Base-by-base conservation (phyloP, 2,113 vertebrate genomes). In the Lamprotornis superbus region DNA sequence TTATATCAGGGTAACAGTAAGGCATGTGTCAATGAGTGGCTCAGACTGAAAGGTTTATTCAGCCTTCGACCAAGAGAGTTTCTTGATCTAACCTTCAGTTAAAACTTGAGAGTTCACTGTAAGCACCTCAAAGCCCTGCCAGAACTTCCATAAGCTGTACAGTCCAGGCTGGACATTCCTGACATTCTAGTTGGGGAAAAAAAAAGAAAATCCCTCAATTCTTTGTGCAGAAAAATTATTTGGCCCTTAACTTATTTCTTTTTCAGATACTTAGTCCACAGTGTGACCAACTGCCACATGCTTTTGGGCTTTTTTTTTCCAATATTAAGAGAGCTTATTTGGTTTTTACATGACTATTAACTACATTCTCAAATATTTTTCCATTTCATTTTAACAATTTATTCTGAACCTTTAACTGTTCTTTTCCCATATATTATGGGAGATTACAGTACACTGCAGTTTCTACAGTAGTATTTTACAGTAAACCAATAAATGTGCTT, bases 41-140 rank as follows among this genome's bases (percentile, higher is more conserved):
- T 88, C 33, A 55, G 59, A 22, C 67, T 85, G 71, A 93, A 96
- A 88, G 53, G 67, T 93, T 96, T 86, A 94, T 80, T 88, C 83
- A 90, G 67, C 23, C 50, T 80, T 77, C 0, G 0, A 76, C 50
- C 59, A 86, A 46, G 37, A 79, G 77, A 50, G 55, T 61, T 86
- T 78, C 79, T 90, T 86, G 75, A 92, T 77, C 67, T 83, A 86
- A 65, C 33, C 40, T 79, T 81, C 89, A 82, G 69, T 81, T 92
- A 89, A 81, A 94, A 84, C 55, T 79, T 4, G 3, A 27, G 35
- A 75, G 30, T 15, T 76, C 67, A 64, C 49, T 53, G 57, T 16
- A 89, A 95, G 74, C 81, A 93, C 74, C 83, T 90, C 95, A 95
- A 96, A 93, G 88, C 46, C 70, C 46, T 50, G 49, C 23, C 44